Evolutionary conservation across 1,140 invertebrate species (phyloP), one percentile per base, ranked within the genome.

Genomic region (Scaptomyza hsui): DNA sequence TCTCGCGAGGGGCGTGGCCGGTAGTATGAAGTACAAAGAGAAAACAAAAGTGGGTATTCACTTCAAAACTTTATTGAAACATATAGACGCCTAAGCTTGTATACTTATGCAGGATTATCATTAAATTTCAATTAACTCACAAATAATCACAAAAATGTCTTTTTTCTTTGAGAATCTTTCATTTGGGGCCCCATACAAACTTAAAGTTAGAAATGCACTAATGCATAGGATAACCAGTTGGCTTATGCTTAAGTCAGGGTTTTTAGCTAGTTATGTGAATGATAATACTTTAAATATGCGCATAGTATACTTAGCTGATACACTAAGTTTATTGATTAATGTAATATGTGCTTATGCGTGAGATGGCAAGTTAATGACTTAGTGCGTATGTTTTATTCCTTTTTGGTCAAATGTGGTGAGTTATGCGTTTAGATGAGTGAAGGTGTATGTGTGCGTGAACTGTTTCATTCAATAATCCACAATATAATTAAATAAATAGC

Each of bases 141-240:
- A 85, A 85, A 83, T 74, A 85, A 85, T 85, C 81, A 85, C 81
- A 80, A 86, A 80, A 62, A 65, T 86, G 69, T 86, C 73, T 83
- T 77, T 72, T 57, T 53, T 72, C 39, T 49, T 70, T 60, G 53
- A 69, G 68, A 74, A 72, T 57, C 56, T 44, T 37, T 12, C 26
- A 29, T 37, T 47, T 13, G 32, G 29, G 67, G 41, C 24, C 44
- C 29, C 41, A 41, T 37, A 52, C 48, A 35, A 69, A 69, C 67
- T 69, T 69, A 69, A 47, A 53, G 24, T 55, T 55, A 70, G 12
- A 68, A 52, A 70, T 63, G 42, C 45, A 13, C 9, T 32, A 24
- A 49, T 47, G 9, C 41, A 26, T 61, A 47, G 60, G 42, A 49
- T 48, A 49, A 12, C 51, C 39, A 49, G 52, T 55, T 32, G 37